Evolutionary conservation across 92 coral and sea anemone species (phyloP).

Genomic region (Epizoanthus illoricatus): DNA sequence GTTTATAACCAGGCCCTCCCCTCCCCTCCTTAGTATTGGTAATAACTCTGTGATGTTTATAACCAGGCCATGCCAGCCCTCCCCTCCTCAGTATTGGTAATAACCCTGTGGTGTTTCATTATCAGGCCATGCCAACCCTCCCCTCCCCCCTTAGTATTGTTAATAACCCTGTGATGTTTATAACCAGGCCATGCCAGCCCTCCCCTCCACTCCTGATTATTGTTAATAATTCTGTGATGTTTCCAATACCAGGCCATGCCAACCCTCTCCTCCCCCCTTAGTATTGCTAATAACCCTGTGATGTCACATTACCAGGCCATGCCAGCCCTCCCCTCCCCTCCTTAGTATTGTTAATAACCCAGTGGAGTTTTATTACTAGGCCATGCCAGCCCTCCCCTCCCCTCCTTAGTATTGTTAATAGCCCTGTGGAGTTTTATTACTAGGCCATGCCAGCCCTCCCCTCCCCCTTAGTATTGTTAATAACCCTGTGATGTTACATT

Average conservation of each 20-base stretch:
- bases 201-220: not conserved
- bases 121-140: no score
- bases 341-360: constrained; percentile 81
- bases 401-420: constrained; percentile 87
- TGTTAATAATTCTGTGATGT: constrained; percentile 68
- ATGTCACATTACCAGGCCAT: not conserved
- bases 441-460: constrained; percentile 92
- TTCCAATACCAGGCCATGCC: constrained; percentile 78
- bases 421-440: constrained; percentile 44
- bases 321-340: no score
- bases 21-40: no score
- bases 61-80: no score
- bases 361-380: constrained; percentile 44
- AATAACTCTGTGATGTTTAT: no score
- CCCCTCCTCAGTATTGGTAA: no score
- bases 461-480: constrained; percentile 88
- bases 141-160: no score
- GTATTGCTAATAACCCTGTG: constrained; percentile 81
- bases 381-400: constrained; percentile 86
- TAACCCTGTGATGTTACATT: constrained; percentile 51
- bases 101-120: no score
- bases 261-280: constrained; percentile 76
- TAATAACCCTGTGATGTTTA: no score
- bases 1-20: no score
- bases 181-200: no score